Conservation (phyloP, 2,113 vertebrate species). For the Xenus cinereus region DNA sequence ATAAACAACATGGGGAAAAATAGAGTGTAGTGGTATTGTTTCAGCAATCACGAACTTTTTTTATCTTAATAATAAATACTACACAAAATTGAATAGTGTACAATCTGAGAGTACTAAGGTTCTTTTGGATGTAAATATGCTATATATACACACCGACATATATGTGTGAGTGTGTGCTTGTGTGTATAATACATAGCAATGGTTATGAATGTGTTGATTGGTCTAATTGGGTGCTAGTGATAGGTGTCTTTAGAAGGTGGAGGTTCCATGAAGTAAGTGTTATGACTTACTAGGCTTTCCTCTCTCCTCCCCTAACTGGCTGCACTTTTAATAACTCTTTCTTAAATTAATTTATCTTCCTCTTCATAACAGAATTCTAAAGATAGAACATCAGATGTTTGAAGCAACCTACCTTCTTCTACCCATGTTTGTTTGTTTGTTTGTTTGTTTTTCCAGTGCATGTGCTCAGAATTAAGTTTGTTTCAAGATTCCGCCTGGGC, state of each 20-base stretch:
- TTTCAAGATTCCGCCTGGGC: not conserved
- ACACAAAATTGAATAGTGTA: not conserved
- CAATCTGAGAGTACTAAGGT: not conserved
- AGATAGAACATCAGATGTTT: not conserved
- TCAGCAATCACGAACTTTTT: not conserved
- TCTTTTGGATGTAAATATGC: not conserved
- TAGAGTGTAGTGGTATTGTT: not conserved
- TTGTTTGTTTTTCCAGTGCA: not conserved
- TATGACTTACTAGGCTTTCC: not conserved
- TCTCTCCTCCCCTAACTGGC: not conserved
- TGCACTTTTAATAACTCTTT: not conserved
- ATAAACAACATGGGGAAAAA: not conserved
- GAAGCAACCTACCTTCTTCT: not conserved
- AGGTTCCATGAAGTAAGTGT: not conserved
- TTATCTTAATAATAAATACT: not conserved
- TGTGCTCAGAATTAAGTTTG: constrained; percentile 25
- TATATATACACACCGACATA: not conserved
- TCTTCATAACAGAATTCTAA: not conserved
- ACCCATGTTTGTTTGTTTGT: not conserved
- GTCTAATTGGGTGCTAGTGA: not conserved
- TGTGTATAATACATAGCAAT: not conserved
- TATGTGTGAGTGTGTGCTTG: fast-evolving
- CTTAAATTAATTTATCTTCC: not conserved
- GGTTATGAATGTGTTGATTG: not conserved
- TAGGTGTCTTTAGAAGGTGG: not conserved